These are phyloP conservation scores for Hafferia zeledoni DNA, from an alignment of 2,797 vertebrate species.

Conservation along the genomic window DNA sequence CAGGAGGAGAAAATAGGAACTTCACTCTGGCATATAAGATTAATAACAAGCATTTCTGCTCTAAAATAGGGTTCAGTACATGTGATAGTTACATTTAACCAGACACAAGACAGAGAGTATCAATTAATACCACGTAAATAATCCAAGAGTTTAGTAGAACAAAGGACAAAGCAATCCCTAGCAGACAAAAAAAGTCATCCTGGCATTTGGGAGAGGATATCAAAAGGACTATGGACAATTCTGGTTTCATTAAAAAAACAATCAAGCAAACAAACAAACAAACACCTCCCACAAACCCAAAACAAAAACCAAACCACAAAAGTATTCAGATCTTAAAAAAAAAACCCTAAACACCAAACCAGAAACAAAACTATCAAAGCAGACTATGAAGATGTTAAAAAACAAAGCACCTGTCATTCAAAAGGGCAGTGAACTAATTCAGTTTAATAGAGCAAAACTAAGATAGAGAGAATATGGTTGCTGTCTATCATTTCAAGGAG, in stretches of 20 bases:
- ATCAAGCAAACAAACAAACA: neutral
- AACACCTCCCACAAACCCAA: too few relatives aligned
- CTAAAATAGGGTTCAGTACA: neutral
- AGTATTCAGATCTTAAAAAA: neutral
- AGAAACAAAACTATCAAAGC: neutral
- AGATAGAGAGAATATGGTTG: neutral
- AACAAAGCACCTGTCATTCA: neutral
- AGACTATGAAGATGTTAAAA: neutral
- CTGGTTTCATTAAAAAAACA: neutral
- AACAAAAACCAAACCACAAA: neutral
- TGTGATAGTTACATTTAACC: neutral
- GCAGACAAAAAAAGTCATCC: neutral
- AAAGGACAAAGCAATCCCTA: neutral
- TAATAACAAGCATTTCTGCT: neutral
- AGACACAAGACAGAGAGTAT: neutral
- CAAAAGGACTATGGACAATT: neutral
- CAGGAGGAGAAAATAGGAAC: neutral
- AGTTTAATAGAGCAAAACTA: neutral
- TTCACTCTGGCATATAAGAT: neutral
- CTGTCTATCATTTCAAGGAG: neutral
- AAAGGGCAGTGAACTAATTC: neutral
- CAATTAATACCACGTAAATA: neutral
- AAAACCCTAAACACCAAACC: neutral
- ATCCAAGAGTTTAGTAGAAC: neutral
- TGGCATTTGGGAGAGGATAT: neutral